These are phyloP conservation scores for Mohoua ochrocephala DNA, from an alignment of 2,113 vertebrate genomes.

Conservation along the genomic window DNA sequence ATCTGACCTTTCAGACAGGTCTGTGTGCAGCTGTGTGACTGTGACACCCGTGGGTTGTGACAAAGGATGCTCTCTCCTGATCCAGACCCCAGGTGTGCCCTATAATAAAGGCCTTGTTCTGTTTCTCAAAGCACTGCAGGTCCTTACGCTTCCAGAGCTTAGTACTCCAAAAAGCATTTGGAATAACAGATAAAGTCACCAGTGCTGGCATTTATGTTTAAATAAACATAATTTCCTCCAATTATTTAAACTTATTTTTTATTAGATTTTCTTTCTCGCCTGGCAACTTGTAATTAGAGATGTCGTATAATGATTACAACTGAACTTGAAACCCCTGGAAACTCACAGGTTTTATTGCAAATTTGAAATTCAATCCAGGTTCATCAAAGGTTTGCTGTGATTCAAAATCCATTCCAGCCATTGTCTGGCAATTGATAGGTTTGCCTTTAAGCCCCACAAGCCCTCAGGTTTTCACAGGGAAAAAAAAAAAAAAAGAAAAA, in stretches of 20 bases:
- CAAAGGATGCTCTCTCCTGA: not conserved
- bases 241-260: not conserved
- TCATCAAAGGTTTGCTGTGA: slow-evolving; percentile 31
- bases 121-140: not conserved
- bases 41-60: not conserved
- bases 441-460: not conserved
- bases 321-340: slow-evolving; percentile 25
- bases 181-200: not conserved
- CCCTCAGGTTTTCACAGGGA: not conserved
- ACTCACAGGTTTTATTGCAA: slow-evolving; percentile 38
- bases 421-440: not conserved
- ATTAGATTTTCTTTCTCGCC: not conserved
- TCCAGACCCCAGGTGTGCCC: not conserved
- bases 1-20: not conserved
- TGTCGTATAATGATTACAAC: not conserved
- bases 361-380: slow-evolving; percentile 4
- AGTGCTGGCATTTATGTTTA: not conserved
- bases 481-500: not conserved
- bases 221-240: not conserved
- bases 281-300: not conserved
- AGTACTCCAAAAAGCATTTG: not conserved
- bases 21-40: not conserved
- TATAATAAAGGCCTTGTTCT: not conserved
- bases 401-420: slow-evolving; percentile 27
- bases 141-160: not conserved